Evolutionary conservation across 2,113 vertebrate species (phyloP), one percentile per base, ranked within the genome.

Genomic region (Acanthochromis polyacanthus): DNA sequence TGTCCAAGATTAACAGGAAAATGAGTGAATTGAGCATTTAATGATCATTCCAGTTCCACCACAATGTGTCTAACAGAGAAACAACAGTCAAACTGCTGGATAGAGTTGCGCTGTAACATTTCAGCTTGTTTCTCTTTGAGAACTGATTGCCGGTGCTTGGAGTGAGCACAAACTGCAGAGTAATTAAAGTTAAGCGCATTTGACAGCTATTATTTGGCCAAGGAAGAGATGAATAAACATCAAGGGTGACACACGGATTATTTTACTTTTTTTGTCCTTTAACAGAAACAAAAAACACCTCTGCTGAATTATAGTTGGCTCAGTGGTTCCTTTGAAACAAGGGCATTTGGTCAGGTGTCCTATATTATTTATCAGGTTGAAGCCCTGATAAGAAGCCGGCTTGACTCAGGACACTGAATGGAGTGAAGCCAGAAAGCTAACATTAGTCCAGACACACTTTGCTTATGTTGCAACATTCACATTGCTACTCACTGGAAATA

Each of bases 161-260:
- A 52, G 36, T 40, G 30, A 61, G 22, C 40, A 22, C 77, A 79
- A 52, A 53, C 60, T 15, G 3, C 59, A 52, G 63, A 78, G 62
- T 66, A 71, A 84, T 71, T 75, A 56, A 23, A 77, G 57, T 67
- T 55, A 66, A 81, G 63, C 72, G 53, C 23, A 50, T 83, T 69
- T 81, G 80, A 82, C 71, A 83, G 68, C 80, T 30, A 16, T 2
- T 84, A 76, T 88, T 89, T 85, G 80, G 79, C 66, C 59, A 85
- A 87, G 82, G 77, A 77, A 79, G 50, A 68, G 30, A 60, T 68
- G 56, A 64, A 82, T 88, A 70, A 83, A 90, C 58, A 77, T 57
- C 50, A 60, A 48, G 46, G 69, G 60, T 73, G 59, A 64, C 70
- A 84, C 68, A 71, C 50, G 50, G 64, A 74, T 77, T 77, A 59